These are phyloP conservation scores for Aplochiton taeniatus DNA, from an alignment of 2,797 vertebrate species.

Conservation along the genomic window DNA sequence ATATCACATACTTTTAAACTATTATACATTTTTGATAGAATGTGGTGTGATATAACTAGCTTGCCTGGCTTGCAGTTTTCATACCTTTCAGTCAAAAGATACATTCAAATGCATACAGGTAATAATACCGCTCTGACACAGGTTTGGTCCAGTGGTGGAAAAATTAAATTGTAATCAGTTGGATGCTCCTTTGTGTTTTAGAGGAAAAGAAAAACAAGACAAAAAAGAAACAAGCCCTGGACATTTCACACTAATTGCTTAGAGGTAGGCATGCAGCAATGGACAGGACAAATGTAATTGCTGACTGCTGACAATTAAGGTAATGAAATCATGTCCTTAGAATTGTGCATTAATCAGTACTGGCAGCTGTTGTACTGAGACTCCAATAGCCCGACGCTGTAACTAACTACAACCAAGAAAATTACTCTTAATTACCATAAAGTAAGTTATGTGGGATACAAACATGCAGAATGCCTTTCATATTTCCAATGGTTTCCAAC, in stretches of 20 bases:
- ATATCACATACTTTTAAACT: too few relatives aligned
- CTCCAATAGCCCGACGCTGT: slow-evolving; percentile 19
- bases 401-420: slow-evolving; percentile 26
- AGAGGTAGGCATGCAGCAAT: background rate
- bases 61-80: too few relatives aligned
- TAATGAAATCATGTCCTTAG: slow-evolving; percentile 43
- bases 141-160: too few relatives aligned
- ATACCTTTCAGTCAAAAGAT: too few relatives aligned
- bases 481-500: slow-evolving; percentile 10
- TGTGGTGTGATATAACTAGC: too few relatives aligned
- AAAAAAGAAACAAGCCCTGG: background rate
- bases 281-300: slow-evolving; percentile 19
- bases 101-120: too few relatives aligned
- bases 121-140: too few relatives aligned
- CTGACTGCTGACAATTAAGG: slow-evolving; percentile 36
- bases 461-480: slow-evolving; percentile 5
- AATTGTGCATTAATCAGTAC: slow-evolving; percentile 35
- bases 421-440: slow-evolving; percentile 19
- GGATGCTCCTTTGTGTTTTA: background rate
- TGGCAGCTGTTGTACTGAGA: slow-evolving; percentile 25
- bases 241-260: background rate
- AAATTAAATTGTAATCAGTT: too few relatives aligned
- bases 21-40: too few relatives aligned
- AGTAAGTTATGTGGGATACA: slow-evolving; percentile 10
- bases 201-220: background rate